These are phyloP conservation scores for Pachycephus smyrnensis DNA, from an alignment of 2,888 invertebrate genomes.

Conservation along the genomic window DNA sequence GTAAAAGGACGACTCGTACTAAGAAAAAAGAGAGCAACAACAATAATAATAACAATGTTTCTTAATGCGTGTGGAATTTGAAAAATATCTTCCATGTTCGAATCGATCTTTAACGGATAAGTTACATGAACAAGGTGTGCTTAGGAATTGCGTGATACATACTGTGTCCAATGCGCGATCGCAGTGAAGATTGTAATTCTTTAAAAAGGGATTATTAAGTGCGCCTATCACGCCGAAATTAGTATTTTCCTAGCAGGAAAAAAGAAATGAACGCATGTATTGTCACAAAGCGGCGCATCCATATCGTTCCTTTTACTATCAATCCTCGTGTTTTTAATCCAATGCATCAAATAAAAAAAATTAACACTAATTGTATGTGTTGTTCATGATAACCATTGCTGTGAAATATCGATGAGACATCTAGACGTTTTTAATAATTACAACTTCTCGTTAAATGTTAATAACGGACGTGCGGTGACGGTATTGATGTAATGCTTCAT, in stretches of 20 bases:
- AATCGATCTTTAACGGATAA: neutral
- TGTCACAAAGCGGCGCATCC: neutral
- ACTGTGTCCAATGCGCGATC: no score
- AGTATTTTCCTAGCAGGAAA: neutral
- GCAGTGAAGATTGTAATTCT: no score
- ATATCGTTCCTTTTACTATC: neutral
- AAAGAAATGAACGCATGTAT: neutral
- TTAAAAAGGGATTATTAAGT: no score
- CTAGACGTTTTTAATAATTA: constrained; percentile 1
- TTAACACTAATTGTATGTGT: constrained; percentile 8
- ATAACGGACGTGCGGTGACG: neutral
- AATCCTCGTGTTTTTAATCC: constrained; percentile 1
- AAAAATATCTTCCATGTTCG: neutral
- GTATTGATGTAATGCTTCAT: neutral
- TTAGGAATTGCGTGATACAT: no score
- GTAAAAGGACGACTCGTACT: neutral
- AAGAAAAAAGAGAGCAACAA: neutral
- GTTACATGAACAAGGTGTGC: neutral
- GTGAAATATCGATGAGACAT: neutral
- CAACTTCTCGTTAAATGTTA: neutral
- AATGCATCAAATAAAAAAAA: neutral
- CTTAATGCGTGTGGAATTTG: neutral
- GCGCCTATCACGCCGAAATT: neutral
- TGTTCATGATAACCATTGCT: constrained; percentile 9
- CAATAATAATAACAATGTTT: neutral